Evolutionary conservation across 2,888 invertebrate genomes (phyloP).

Genomic region (Troides aeacus): DNA sequence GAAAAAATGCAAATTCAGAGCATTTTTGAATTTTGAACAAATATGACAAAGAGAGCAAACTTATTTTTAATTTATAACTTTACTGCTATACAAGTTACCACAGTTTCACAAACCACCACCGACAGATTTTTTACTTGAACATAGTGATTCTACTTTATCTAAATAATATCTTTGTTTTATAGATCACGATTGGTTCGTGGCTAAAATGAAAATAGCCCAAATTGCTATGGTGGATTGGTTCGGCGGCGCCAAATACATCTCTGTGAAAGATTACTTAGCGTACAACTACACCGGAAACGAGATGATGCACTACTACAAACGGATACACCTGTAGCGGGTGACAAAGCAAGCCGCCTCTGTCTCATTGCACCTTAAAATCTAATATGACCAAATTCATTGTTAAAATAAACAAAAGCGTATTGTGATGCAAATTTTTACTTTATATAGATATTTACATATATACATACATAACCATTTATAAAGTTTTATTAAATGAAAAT

Average conservation of each 20-base stretch:
- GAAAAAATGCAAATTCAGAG: no score
- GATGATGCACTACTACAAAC: slow-evolving; percentile 50
- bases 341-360: no score
- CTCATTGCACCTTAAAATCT: no score
- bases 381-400: background rate
- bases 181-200: slow-evolving; percentile 90
- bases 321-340: slow-evolving; percentile 20
- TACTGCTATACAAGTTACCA: no score
- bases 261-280: slow-evolving; percentile 82
- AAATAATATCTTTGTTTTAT: slow-evolving; percentile 41
- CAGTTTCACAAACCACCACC: no score
- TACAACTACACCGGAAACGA: slow-evolving; percentile 71
- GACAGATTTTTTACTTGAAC: no score
- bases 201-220: slow-evolving; percentile 86
- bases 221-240: slow-evolving; percentile 90
- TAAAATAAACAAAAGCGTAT: slow-evolving; percentile 2
- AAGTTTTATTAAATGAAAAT: slow-evolving; percentile 13
- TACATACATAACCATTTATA: slow-evolving; percentile 20
- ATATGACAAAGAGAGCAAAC: no score
- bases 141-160: background rate
- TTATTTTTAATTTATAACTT: no score
- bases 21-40: no score
- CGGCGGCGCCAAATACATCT: slow-evolving; percentile 87
- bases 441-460: slow-evolving; percentile 16
- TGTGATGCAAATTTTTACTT: slow-evolving; percentile 20